Evolutionary conservation across 2,888 invertebrate species (phyloP).

Genomic region (Metopia argyrocephala): DNA sequence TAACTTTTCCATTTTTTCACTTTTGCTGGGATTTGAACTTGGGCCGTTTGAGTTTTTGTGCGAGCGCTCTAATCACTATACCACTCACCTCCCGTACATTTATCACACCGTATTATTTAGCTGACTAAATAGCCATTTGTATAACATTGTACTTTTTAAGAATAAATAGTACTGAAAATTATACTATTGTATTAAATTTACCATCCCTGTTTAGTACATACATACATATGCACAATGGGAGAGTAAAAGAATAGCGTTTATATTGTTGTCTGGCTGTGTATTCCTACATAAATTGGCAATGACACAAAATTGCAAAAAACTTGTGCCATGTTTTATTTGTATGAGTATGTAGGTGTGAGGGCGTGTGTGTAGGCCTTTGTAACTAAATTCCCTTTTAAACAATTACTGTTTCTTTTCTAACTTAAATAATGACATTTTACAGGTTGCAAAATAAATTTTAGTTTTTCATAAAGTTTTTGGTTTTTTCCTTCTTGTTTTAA

Average conservation of each 20-base stretch:
- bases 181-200: no score
- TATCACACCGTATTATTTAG: no score
- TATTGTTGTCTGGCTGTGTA: background rate
- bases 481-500: background rate
- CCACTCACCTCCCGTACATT: no score
- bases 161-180: no score
- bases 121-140: no score
- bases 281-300: background rate
- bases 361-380: constrained; percentile 18
- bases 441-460: background rate
- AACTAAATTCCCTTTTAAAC: constrained; percentile 38
- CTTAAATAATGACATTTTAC: background rate
- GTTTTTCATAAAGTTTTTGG: background rate
- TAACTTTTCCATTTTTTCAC: no score
- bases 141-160: no score
- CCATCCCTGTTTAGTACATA: no score
- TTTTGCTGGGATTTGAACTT: no score
- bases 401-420: constrained; percentile 29
- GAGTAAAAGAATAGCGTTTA: background rate
- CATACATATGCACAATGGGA: no score
- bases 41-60: no score
- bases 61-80: no score
- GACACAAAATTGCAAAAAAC: constrained; percentile 14
- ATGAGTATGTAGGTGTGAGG: background rate
- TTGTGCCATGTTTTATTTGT: constrained; percentile 9